Conservation (phyloP, 1,140 invertebrate genomes). For the Marisa cornuarietis region DNA sequence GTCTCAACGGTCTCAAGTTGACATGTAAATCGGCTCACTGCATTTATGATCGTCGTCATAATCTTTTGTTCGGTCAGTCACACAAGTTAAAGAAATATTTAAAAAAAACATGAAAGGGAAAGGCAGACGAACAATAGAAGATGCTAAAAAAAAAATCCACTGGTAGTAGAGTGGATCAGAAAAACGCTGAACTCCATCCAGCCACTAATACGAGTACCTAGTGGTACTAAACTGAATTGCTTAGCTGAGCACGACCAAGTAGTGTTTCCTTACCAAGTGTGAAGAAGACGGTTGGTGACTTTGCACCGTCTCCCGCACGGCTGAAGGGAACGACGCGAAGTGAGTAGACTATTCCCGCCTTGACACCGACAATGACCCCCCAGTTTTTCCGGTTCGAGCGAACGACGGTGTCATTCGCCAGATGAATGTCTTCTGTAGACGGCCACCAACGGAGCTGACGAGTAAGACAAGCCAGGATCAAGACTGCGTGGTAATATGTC, state of each 20-base stretch:
- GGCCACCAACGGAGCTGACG: conserved; percentile 40
- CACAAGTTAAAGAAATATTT: too few species aligned
- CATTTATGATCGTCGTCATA: too few species aligned
- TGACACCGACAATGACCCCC: conserved; percentile 27
- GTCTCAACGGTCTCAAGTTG: too few species aligned
- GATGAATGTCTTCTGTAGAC: conserved; percentile 35
- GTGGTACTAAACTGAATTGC: background rate
- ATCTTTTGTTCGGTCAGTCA: too few species aligned
- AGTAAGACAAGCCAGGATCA: too few species aligned
- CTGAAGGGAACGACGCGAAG: conserved; percentile 43
- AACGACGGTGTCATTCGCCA: conserved; percentile 30
- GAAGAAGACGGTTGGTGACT: conserved; percentile 48
- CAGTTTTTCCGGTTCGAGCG: conserved; percentile 19
- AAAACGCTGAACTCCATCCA: background rate
- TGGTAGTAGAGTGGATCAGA: background rate
- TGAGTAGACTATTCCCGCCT: conserved; percentile 38
- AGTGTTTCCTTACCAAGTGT: conserved; percentile 32
- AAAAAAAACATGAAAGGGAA: background rate
- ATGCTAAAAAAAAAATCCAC: background rate
- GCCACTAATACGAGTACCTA: background rate
- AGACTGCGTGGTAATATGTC: too few species aligned
- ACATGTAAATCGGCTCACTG: too few species aligned
- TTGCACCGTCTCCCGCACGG: conserved; percentile 46
- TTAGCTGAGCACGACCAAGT: background rate
- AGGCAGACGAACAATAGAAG: background rate